Evolutionary conservation across 2,113 vertebrate species (phyloP).

Genomic region (Narcine bancroftii): DNA sequence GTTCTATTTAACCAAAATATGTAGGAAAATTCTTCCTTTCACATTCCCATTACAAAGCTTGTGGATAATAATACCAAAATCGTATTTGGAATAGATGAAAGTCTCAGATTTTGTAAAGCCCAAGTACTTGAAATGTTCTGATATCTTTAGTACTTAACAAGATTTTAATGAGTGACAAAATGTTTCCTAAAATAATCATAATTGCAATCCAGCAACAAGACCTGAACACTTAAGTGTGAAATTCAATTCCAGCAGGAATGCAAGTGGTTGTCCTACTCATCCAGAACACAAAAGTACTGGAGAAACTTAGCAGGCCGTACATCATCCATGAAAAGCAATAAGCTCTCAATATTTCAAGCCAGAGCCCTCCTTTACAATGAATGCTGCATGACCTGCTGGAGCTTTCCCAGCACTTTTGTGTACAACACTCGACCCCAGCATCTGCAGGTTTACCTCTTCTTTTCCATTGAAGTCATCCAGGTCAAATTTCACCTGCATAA

Average conservation of each 20-base stretch:
- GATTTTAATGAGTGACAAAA: not conserved
- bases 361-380: too few species aligned
- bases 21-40: not conserved
- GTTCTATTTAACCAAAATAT: not conserved
- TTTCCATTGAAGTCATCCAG: not conserved
- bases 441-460: too few species aligned
- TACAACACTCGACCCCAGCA: too few species aligned
- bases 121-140: not conserved
- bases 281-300: too few species aligned
- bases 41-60: not conserved
- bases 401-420: too few species aligned
- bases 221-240: not conserved
- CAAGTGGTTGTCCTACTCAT: too few species aligned
- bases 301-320: too few species aligned
- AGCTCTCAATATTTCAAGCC: too few species aligned
- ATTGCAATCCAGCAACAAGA: not conserved
- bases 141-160: not conserved
- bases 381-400: too few species aligned
- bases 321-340: too few species aligned
- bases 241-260: not conserved
- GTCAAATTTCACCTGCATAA: not conserved
- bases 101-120: not conserved
- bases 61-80: not conserved
- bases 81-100: not conserved
- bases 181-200: not conserved